Percentiles rank a stretch among this genome's conserved stretches.
phyloP scores from a whole-genome alignment of 1,140 invertebrate species.

The Panulirus ornatus region DNA sequence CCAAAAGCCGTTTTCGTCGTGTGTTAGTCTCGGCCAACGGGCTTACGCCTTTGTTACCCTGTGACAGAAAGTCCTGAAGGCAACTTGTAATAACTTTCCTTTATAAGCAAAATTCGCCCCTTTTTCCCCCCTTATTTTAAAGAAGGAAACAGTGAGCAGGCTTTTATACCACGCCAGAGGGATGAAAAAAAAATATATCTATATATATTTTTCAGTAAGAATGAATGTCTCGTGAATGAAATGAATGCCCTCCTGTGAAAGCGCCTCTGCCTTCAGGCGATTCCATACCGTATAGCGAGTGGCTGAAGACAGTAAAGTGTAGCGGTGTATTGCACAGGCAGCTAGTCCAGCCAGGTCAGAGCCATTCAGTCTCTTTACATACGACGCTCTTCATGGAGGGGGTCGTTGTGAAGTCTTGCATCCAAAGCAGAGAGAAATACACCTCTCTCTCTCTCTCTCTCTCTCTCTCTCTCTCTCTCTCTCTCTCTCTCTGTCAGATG shows the following conservation, averaged over 20 bases:
- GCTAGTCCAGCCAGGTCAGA: not conserved
- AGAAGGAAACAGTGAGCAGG: not conserved
- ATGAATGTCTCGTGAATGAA: not conserved
- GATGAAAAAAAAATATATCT: no score
- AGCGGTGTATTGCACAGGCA: not conserved
- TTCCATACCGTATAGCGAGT: not conserved
- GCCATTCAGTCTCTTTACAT: not conserved
- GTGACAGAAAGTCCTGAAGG: not conserved
- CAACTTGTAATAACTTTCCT: no score
- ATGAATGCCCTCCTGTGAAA: not conserved
- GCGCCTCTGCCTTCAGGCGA: not conserved
- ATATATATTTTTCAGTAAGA: no score
- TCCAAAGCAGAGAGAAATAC: not conserved
- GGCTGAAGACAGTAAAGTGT: not conserved
- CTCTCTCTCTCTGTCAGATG: no score
- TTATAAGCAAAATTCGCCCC: no score
- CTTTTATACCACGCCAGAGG: not conserved
- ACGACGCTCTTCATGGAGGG: not conserved
- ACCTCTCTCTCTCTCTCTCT: not conserved
- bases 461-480: not conserved
- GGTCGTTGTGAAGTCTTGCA: not conserved
- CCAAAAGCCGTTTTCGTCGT: not conserved
- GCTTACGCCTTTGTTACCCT: not conserved
- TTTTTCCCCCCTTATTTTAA: no score
- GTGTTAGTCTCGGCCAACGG: not conserved